These are phyloP conservation scores for Chorisops tibialis DNA, from an alignment of 2,888 invertebrate genomes.

Conservation along the genomic window DNA sequence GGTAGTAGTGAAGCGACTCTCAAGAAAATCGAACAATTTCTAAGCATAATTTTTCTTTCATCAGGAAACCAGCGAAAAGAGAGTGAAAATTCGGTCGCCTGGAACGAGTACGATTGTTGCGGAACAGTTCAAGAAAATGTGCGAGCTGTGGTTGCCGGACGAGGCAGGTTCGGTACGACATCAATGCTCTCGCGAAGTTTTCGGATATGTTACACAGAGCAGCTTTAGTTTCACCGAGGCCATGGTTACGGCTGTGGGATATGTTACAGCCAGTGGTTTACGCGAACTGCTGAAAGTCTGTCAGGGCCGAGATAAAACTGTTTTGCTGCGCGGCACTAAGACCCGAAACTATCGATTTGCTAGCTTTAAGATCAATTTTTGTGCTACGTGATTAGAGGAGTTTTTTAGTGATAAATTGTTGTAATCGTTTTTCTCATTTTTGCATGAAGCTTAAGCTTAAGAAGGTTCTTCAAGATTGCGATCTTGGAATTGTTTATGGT, in stretches of 20 bases:
- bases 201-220: conserved; percentile 72
- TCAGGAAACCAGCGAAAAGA: conserved; percentile 43
- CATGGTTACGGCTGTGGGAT: conserved; percentile 68
- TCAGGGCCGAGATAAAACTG: conserved; percentile 44
- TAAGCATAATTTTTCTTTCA: too few relatives aligned
- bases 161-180: conserved; percentile 57
- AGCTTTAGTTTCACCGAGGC: conserved; percentile 71
- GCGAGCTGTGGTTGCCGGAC: conserved; percentile 68
- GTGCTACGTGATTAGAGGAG: too few relatives aligned
- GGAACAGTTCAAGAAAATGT: conserved; percentile 62
- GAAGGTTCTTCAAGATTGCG: too few relatives aligned
- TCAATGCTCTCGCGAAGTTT: conserved; percentile 63
- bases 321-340: conserved; percentile 64
- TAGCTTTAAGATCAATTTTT: conserved; percentile 53
- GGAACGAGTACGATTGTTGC: conserved; percentile 47
- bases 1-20: too few relatives aligned
- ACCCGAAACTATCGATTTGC: conserved; percentile 66
- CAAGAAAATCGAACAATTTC: too few relatives aligned
- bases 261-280: conserved; percentile 60
- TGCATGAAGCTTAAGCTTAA: too few relatives aligned
- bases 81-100: conserved; percentile 44
- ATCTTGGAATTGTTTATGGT: too few relatives aligned
- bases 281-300: conserved; percentile 52
- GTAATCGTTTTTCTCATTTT: too few relatives aligned
- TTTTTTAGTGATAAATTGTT: too few relatives aligned